Evolutionary conservation across 2,888 invertebrate species (phyloP), one percentile per base, ranked within the genome.

Genomic region (Cantharis rufa): DNA sequence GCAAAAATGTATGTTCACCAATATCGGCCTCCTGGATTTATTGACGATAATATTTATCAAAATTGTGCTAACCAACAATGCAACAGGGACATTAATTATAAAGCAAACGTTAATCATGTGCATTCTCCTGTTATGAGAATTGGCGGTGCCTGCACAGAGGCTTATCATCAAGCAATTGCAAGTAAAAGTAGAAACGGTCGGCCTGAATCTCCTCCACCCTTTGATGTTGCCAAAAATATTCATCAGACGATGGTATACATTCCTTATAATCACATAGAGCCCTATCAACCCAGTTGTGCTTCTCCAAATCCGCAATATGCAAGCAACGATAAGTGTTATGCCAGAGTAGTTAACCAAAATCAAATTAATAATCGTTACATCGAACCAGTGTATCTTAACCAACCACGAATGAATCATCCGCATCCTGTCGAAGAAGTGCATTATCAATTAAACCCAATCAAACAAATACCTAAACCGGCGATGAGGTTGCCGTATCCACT

Each of bases 151-250:
- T 85, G 85, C 72, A 86, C 85, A 71, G 85, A 85, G 32, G 82
- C 85, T 32, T 85, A 85, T 70, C 87, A 88, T 74, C 87, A 86
- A 78, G 83, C 86, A 15, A 75, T 86, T 24, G 86, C 87, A 5
- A 82, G 84, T 64, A 74, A 80, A 84, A 88, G 88, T 61, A 88
- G 89, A 70, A 89, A 88, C 78, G 89, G 91, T 1, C 88, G 93
- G 16, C 93, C 93, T 0, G 92, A 93, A 85, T 93, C 93, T 0
- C 93, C 94, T 7, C 93, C 94, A 0, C 93, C 94, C 0, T 90
- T 93, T 76, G 89, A 89, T 73, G 83, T 88, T 70, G 86, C 88
- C 0, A 89, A 92, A 48, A 92, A 90, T 80, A 92, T 92, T 84
- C 93, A 93, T 80, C 93, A 93, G 85, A 91, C 93, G 1, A 91